phyloP scores from a whole-genome alignment of 1,140 invertebrate species.

The Ceratina australensis region DNA sequence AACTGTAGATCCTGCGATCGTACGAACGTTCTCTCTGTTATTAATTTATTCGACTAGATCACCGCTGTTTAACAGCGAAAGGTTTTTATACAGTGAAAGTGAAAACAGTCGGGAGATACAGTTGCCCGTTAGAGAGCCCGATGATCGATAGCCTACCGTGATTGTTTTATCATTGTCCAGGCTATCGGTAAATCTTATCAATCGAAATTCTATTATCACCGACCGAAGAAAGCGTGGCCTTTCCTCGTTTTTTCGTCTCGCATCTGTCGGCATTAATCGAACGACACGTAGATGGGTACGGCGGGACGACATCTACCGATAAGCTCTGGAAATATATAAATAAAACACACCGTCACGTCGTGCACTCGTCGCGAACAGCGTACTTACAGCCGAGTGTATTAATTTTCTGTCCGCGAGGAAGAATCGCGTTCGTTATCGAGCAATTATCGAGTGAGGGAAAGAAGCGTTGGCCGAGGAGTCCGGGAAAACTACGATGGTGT shows the following conservation, averaged over 20 bases:
- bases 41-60: not conserved
- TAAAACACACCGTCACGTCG: not conserved
- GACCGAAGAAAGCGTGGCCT: not conserved
- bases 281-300: slow-evolving; percentile 1
- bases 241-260: slow-evolving; percentile 1
- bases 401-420: not conserved
- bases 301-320: slow-evolving; percentile 17
- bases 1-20: not conserved
- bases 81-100: slow-evolving; percentile 7
- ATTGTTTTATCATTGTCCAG: too few species aligned
- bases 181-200: too few species aligned
- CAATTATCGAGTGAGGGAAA: not conserved
- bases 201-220: too few species aligned
- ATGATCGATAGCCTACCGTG: too few species aligned
- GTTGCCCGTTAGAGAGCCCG: not conserved
- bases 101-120: not conserved
- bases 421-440: not conserved
- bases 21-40: not conserved
- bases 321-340: not conserved
- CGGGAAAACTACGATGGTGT: not conserved
- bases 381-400: not conserved
- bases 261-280: slow-evolving; percentile 8
- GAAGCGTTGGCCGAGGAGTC: not conserved
- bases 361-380: too few species aligned
- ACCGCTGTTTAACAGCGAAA: not conserved